These are phyloP conservation scores for Nymphalis c-album DNA, from an alignment of 2,888 invertebrate genomes.

Conservation along the genomic window DNA sequence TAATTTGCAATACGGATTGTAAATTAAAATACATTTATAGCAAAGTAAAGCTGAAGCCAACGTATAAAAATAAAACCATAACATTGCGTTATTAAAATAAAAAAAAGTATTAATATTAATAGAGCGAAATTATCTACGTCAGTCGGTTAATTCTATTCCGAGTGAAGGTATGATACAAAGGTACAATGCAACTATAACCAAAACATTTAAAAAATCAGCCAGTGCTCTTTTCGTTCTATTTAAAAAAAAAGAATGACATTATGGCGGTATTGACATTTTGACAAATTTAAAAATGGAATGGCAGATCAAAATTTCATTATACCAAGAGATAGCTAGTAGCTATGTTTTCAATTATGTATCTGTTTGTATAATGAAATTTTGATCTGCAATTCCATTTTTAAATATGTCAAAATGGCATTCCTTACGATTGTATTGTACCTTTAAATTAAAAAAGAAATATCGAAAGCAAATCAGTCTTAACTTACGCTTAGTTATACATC, in stretches of 20 bases:
- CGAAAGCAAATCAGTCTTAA: conserved; percentile 78
- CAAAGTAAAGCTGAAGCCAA: conserved; percentile 67
- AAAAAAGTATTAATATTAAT: conserved; percentile 45
- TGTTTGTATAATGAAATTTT: not conserved
- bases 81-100: conserved; percentile 40
- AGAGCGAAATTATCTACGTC: conserved; percentile 57
- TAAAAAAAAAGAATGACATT: conserved; percentile 3
- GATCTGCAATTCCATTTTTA: not conserved
- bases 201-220: not conserved
- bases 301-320: too few species aligned
- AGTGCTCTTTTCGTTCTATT: not conserved
- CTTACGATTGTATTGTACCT: conserved; percentile 24
- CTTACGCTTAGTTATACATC: conserved; percentile 67
- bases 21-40: conserved; percentile 45
- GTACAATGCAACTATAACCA: conserved; percentile 31
- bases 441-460: conserved; percentile 36
- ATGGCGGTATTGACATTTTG: too few species aligned
- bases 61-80: conserved; percentile 33
- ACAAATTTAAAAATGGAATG: too few species aligned
- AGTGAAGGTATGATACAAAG: conserved; percentile 39
- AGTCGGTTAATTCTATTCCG: conserved; percentile 63
- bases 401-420: not conserved
- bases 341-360: not conserved
- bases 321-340: too few species aligned
- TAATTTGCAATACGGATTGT: conserved; percentile 39